phyloP scores from a whole-genome alignment of 2,888 invertebrate species.

The Charanyca ferruginea region DNA sequence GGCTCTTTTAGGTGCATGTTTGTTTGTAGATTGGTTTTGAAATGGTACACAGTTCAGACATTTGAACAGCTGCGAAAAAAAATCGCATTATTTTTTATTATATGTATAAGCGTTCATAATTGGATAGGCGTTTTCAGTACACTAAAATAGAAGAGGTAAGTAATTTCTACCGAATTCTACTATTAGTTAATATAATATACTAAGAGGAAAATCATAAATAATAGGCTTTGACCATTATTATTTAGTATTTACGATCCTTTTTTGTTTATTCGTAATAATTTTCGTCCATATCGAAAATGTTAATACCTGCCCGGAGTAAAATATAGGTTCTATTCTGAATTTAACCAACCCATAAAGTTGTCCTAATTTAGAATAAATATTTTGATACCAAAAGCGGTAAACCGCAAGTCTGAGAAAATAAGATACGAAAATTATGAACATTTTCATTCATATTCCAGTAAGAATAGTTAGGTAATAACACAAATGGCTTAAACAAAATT shows the following conservation, averaged over 20 bases:
- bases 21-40: not conserved
- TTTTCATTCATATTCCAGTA: slow-evolving; percentile 41
- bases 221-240: not conserved
- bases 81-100: not conserved
- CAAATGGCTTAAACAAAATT: slow-evolving; percentile 40
- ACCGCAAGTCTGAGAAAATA: slow-evolving; percentile 36
- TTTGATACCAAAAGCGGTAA: slow-evolving; percentile 41
- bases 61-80: not conserved
- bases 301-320: slow-evolving; percentile 41
- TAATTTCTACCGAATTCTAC: too few species aligned
- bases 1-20: not conserved
- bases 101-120: too few species aligned
- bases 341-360: slow-evolving; percentile 36
- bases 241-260: slow-evolving; percentile 7
- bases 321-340: slow-evolving; percentile 39
- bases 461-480: slow-evolving; percentile 29
- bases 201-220: slow-evolving; percentile 14
- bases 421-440: slow-evolving; percentile 42
- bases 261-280: slow-evolving; percentile 37
- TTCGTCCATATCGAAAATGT: slow-evolving; percentile 21
- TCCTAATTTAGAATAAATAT: slow-evolving; percentile 51
- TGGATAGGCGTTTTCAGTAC: not conserved
- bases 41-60: not conserved
- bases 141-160: not conserved
- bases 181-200: not conserved